phyloP scores from a whole-genome alignment of 2,113 vertebrate genomes.

The Gadus macrocephalus region DNA sequence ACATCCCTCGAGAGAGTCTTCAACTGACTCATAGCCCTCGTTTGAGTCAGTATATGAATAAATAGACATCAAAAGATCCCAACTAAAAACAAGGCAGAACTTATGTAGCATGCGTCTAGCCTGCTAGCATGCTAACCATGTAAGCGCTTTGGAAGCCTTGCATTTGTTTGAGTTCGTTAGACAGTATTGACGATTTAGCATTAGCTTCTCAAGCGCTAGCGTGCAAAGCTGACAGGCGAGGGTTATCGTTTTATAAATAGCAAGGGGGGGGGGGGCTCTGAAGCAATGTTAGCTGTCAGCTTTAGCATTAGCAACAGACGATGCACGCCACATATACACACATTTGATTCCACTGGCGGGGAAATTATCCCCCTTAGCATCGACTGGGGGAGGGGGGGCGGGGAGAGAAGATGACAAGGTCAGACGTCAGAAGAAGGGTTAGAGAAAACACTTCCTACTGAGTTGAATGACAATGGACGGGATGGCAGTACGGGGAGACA shows the following conservation, averaged over 20 bases:
- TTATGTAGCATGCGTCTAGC: slow-evolving; percentile 54
- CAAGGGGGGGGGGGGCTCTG: neutral
- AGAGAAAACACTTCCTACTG: slow-evolving; percentile 41
- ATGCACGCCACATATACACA: slow-evolving; percentile 85
- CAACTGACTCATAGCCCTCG: too few relatives aligned
- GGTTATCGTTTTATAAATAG: slow-evolving; percentile 23
- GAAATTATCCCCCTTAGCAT: slow-evolving; percentile 94
- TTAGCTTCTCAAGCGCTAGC: slow-evolving; percentile 47
- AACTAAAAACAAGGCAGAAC: slow-evolving; percentile 23
- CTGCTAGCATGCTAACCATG: slow-evolving; percentile 43
- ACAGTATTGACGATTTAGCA: slow-evolving; percentile 17
- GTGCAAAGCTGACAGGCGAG: slow-evolving; percentile 79
- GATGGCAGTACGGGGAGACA: slow-evolving; percentile 36
- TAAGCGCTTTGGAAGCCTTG: slow-evolving; percentile 35
- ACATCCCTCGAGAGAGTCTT: too few relatives aligned
- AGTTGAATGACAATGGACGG: slow-evolving; percentile 27
- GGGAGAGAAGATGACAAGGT: slow-evolving; percentile 83
- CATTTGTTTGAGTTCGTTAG: slow-evolving; percentile 73
- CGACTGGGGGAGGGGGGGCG: slow-evolving; percentile 85
- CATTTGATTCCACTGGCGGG: slow-evolving; percentile 98
- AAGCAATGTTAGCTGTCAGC: slow-evolving; percentile 62
- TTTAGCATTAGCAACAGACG: slow-evolving; percentile 43
- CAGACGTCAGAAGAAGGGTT: slow-evolving; percentile 58
- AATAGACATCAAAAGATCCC: neutral
- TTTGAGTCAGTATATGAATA: neutral